Conservation (phyloP, 2,113 vertebrate genomes). For the Plecotus auritus region DNA sequence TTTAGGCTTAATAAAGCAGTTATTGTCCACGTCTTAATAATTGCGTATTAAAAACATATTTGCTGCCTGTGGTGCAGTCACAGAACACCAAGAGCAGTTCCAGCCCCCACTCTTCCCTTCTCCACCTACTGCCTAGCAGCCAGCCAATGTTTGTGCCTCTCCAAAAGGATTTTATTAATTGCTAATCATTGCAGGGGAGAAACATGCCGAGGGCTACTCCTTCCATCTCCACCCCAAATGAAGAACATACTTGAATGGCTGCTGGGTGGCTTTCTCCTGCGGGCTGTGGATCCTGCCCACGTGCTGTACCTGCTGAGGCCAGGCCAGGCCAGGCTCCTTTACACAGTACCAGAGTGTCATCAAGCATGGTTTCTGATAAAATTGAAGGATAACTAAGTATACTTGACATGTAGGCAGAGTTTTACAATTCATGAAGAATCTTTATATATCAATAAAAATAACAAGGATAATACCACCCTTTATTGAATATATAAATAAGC, state of each 20-base stretch:
- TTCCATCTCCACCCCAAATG: neutral
- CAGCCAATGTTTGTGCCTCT: neutral
- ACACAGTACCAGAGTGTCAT: no score
- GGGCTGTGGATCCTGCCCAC: neutral
- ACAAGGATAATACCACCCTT: neutral
- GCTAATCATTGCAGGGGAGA: neutral
- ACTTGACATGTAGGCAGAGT: neutral
- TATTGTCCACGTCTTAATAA: conserved; percentile 74
- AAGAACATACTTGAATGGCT: neutral
- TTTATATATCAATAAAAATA: neutral
- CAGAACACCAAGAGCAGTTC: neutral
- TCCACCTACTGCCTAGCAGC: neutral
- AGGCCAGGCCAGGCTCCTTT: neutral
- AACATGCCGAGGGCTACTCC: neutral
- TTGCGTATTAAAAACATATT: conserved; percentile 72
- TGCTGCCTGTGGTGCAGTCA: neutral
- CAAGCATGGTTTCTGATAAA: neutral
- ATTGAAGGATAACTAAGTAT: neutral
- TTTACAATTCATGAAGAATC: neutral
- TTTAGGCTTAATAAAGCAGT: conserved; percentile 75
- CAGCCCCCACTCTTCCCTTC: neutral
- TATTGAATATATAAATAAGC: neutral
- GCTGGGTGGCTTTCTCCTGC: neutral
- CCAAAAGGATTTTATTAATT: conserved; percentile 22
- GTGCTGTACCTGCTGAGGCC: neutral